Evolutionary conservation across 2,113 vertebrate species (phyloP).

Genomic region (Oplegnathus fasciatus): DNA sequence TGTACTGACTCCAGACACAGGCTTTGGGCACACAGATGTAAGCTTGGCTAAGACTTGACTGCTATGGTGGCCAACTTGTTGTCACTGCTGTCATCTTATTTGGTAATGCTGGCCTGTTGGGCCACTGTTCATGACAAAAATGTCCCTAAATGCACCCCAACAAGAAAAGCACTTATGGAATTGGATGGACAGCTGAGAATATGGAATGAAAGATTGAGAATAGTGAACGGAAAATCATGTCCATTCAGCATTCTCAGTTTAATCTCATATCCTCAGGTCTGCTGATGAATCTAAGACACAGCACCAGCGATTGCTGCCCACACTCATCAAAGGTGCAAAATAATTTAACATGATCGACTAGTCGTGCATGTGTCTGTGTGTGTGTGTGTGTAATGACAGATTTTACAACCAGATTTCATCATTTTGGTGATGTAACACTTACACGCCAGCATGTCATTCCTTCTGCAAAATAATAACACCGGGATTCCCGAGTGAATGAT

Average conservation of each 20-base stretch:
- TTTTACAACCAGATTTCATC: constrained; percentile 21
- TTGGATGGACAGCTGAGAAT: background rate
- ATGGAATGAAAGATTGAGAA: background rate
- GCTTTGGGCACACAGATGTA: constrained; percentile 27
- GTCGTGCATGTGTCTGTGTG: background rate
- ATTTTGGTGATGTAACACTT: constrained; percentile 12
- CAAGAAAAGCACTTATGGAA: background rate
- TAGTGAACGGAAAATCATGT: background rate
- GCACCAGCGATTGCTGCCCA: background rate
- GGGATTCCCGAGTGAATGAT: background rate
- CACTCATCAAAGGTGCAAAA: background rate
- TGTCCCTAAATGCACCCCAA: background rate
- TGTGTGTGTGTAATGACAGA: background rate
- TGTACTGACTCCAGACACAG: constrained; percentile 37
- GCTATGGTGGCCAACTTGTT: constrained; percentile 9
- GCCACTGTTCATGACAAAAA: background rate
- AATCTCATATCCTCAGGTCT: background rate
- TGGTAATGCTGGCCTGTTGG: background rate
- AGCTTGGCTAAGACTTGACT: constrained; percentile 14
- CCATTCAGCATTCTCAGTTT: background rate
- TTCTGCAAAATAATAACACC: background rate
- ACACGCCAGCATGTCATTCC: background rate
- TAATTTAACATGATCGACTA: background rate
- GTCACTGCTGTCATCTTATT: constrained; percentile 1
- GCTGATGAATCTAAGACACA: too few relatives aligned